These are phyloP conservation scores for Auanema freiburgensis DNA, from an alignment of 2,888 invertebrate genomes.

Conservation along the genomic window DNA sequence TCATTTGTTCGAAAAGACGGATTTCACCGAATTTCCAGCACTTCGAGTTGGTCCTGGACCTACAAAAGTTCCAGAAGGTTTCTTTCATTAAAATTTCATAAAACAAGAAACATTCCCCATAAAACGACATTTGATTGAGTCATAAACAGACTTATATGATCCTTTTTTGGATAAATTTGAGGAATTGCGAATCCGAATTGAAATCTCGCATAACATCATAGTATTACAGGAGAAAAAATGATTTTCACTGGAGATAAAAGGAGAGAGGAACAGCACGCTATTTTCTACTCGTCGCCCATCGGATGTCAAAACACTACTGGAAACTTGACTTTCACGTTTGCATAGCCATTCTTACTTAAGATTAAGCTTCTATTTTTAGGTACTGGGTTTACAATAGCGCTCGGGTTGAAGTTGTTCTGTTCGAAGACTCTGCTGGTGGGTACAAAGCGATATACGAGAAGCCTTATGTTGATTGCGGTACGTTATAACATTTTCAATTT, in stretches of 20 bases:
- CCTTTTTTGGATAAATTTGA: slow-evolving; percentile 1
- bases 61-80: slow-evolving; percentile 54
- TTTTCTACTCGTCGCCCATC: slow-evolving; percentile 58
- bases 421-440: slow-evolving; percentile 47
- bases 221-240: slow-evolving; percentile 40
- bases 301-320: slow-evolving; percentile 61
- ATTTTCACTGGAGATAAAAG: slow-evolving; percentile 49
- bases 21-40: slow-evolving; percentile 60
- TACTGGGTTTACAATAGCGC: slow-evolving; percentile 64
- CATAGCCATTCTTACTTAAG: slow-evolving; percentile 6
- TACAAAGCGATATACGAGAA: slow-evolving; percentile 50
- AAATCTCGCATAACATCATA: neutral
- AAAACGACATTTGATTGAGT: too few species aligned
- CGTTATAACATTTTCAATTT: too few species aligned
- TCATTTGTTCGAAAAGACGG: slow-evolving; percentile 59
- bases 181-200: slow-evolving; percentile 1
- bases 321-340: slow-evolving; percentile 60
- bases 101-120: too few species aligned
- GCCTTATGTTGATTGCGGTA: slow-evolving; percentile 62
- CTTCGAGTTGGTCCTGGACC: slow-evolving; percentile 61
- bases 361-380: slow-evolving; percentile 28
- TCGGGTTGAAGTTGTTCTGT: slow-evolving; percentile 58
- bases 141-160: neutral
- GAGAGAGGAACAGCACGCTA: slow-evolving; percentile 55
- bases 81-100: neutral